Conservation (phyloP, 2,797 vertebrate species). For the Eleutherodactylus coqui region DNA sequence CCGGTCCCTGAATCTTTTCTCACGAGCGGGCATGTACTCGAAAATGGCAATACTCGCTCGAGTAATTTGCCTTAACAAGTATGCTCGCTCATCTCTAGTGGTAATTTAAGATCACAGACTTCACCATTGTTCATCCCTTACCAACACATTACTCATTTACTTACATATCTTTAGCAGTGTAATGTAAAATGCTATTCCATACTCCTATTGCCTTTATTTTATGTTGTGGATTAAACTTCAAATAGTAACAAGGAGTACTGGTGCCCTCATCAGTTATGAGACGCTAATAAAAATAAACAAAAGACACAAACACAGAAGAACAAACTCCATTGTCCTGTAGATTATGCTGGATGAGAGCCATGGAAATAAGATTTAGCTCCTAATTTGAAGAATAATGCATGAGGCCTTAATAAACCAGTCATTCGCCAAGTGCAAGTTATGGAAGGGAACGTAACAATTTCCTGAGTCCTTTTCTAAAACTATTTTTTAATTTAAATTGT, state of each 20-base stretch:
- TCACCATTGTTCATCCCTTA: neutral
- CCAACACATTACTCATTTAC: neutral
- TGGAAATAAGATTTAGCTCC: conserved; percentile 44
- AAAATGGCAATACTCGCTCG: too few species aligned
- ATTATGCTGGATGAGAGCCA: conserved; percentile 52
- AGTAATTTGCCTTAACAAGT: too few species aligned
- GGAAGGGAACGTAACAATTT: conserved; percentile 53
- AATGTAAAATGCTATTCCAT: neutral
- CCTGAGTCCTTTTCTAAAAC: conserved; percentile 44
- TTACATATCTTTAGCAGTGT: neutral
- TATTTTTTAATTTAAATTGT: conserved; percentile 43
- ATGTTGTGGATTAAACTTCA: neutral
- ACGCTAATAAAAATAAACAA: conserved; percentile 53
- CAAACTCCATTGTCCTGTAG: conserved; percentile 53
- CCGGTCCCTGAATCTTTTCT: too few species aligned
- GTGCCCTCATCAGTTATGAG: conserved; percentile 55
- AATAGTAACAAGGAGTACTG: conserved; percentile 33
- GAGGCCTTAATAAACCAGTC: conserved; percentile 49
- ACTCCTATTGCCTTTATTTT: neutral
- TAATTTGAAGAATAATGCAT: conserved; percentile 60
- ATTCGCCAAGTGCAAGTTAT: conserved; percentile 52
- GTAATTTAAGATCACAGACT: neutral
- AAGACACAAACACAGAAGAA: conserved; percentile 54
- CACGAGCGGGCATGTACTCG: too few species aligned
- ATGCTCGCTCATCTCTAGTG: too few species aligned